Evolutionary conservation across 1,140 invertebrate genomes (phyloP), one percentile per base, ranked within the genome.

Genomic region (Bombus huntii): DNA sequence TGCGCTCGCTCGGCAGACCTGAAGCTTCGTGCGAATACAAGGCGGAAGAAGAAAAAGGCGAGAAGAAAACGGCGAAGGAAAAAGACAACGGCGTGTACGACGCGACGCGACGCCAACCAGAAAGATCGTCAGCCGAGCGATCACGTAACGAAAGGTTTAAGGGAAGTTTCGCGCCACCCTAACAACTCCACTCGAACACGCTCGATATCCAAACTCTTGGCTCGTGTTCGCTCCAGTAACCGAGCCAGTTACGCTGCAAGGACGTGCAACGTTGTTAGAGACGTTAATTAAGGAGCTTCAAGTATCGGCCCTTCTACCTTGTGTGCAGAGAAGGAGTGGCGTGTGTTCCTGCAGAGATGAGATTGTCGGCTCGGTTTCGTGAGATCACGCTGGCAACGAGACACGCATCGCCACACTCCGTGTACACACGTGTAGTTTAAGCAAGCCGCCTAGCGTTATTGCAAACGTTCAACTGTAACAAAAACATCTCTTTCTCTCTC

Each of bases 261-360:
- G 31, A 53, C 81, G 81, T 65, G 59, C 65, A 59, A 65, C 78
- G 88, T 90, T 90, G 89, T 90, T 87, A 89, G 81, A 85, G 78
- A 89, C 88, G 85, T 90, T 90, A 90, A 90, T 90, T 90, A 90
- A 90, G 88, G 89, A 90, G 81, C 88, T 87, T 70, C 72, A 13
- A 87, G 88, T 77, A 81, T 81, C 87, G 83, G 65, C 31, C 65
- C 66, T 37, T 12, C 31, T 31, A 22, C 42, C 72, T 65, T 71
- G 37, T 65, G 66, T 57, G 31, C 34, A 4, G 31, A 31, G 65
- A 31, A 66, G 65, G 31, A n/a, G 12, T 0, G 62, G 18, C n/a
- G 81, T 76, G 84, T 89, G 88, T 84, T 90, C 85, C 85, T 85
- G 81, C 70, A 57, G 85, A 90, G 88, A 90, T 81, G 88, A 89